A percentile compares a stretch with the other conserved stretches of the same genome.
Conservation (phyloP, 2,797 vertebrate species). For the Megalops cyprinoides region DNA sequence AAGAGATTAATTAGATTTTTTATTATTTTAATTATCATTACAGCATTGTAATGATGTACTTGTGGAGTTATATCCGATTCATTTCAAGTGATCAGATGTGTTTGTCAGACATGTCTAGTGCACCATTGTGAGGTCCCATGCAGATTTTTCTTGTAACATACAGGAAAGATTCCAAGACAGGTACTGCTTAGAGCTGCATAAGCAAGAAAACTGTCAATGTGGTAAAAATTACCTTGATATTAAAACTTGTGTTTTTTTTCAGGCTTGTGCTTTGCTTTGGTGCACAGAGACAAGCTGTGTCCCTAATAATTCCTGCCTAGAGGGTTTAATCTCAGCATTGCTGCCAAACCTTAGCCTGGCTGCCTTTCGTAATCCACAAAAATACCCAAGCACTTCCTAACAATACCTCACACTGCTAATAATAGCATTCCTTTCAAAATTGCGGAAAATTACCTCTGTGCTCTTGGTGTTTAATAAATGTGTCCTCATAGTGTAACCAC, state of each 20-base stretch:
- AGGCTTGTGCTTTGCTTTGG: background rate
- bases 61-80: too few species aligned
- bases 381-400: background rate
- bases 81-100: background rate
- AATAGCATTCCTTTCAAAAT: conserved; percentile 26
- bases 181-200: background rate
- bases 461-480: background rate
- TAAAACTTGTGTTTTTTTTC: too few species aligned
- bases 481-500: background rate
- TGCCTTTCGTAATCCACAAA: conserved; percentile 12
- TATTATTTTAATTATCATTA: too few species aligned
- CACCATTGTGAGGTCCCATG: background rate
- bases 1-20: too few species aligned
- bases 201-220: background rate
- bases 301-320: background rate
- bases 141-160: background rate
- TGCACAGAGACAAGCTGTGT: background rate
- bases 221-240: background rate
- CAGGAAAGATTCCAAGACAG: background rate
- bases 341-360: conserved; percentile 10
- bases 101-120: too few species aligned
- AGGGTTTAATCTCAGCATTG: background rate
- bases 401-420: conserved; percentile 13
- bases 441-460: conserved; percentile 2
- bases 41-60: too few species aligned